These are phyloP conservation scores for Melanocharis versteri DNA, from an alignment of 2,113 vertebrate genomes.

Conservation along the genomic window DNA sequence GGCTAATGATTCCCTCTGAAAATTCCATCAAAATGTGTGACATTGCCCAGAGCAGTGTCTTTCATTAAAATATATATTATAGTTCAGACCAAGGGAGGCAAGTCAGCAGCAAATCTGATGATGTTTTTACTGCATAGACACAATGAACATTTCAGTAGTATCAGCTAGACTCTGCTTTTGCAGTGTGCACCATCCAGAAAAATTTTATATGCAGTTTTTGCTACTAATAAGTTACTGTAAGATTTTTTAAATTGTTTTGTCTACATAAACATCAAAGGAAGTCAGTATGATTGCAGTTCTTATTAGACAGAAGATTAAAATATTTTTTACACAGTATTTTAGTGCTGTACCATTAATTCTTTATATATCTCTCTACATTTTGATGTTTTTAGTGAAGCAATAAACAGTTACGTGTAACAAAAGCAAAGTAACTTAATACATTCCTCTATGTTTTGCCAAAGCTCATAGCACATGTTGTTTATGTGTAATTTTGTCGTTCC, in stretches of 20 bases:
- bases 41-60: slow-evolving; percentile 3
- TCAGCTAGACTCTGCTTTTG: neutral
- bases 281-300: neutral
- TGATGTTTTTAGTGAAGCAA: neutral
- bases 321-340: neutral
- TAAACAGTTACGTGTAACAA: neutral
- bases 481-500: neutral
- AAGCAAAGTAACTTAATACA: neutral
- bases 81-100: slow-evolving; percentile 1
- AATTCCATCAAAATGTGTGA: slow-evolving; percentile 35
- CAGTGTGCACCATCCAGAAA: neutral
- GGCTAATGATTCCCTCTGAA: slow-evolving; percentile 28
- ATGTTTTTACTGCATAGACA: neutral
- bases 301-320: neutral
- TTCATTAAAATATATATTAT: slow-evolving; percentile 20
- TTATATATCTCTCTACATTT: neutral
- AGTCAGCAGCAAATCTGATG: neutral
- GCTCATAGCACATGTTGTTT: neutral
- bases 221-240: neutral
- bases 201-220: neutral
- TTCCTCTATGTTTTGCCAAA: neutral
- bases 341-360: neutral
- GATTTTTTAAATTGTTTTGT: neutral
- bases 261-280: neutral
- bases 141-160: neutral